These are phyloP conservation scores for Chionis minor DNA, from an alignment of 2,113 vertebrate genomes.

Conservation along the genomic window DNA sequence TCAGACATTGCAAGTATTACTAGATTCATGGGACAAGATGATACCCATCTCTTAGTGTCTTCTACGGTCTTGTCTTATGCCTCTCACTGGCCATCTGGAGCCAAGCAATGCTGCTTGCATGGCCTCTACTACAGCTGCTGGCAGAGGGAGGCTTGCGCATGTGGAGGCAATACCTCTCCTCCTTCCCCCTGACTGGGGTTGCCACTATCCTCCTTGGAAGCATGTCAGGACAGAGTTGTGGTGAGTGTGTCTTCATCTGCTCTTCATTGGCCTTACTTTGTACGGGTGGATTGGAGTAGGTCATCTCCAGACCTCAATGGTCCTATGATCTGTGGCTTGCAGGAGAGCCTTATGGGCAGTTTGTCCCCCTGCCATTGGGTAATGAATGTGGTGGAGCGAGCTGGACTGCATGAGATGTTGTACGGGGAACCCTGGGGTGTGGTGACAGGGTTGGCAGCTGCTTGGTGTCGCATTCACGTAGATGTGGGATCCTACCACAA, in stretches of 20 bases:
- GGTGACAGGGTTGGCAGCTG: background rate
- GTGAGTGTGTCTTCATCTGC: rapidly evolving
- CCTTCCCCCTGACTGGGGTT: background rate
- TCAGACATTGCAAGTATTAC: background rate
- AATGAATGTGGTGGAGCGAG: background rate
- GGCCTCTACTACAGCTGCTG: background rate
- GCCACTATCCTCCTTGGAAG: background rate
- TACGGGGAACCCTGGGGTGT: background rate
- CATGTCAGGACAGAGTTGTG: background rate
- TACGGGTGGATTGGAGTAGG: background rate
- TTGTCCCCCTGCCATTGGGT: background rate
- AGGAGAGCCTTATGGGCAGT: rapidly evolving
- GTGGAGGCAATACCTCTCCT: background rate
- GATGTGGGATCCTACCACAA: rapidly evolving
- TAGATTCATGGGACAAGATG: background rate
- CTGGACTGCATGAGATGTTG: background rate
- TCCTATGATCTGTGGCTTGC: background rate
- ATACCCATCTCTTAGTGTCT: background rate
- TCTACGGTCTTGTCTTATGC: no score
- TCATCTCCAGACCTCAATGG: background rate
- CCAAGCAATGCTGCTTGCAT: background rate
- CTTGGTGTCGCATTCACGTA: background rate
- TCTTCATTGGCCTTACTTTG: background rate
- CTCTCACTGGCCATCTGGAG: background rate
- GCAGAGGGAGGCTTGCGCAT: background rate